Evolutionary conservation across 2,113 vertebrate genomes (phyloP).

Genomic region (Vulpes lagopus): DNA sequence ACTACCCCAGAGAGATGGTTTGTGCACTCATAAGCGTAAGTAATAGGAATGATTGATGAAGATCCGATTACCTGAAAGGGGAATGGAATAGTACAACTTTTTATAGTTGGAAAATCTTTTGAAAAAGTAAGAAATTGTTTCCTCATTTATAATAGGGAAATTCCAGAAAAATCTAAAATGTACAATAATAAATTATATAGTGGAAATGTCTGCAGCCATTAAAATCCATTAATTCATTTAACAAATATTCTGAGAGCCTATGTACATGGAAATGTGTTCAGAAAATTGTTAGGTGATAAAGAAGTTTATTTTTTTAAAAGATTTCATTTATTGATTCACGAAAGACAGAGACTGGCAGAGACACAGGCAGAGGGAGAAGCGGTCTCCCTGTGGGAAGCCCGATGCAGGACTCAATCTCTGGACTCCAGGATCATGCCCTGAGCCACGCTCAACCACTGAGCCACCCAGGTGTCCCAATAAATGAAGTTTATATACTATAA

Average conservation of each 20-base stretch:
- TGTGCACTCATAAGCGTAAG: neutral
- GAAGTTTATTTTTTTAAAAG: neutral
- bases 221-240: neutral
- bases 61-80: neutral
- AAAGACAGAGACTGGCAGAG: no score
- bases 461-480: no score
- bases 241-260: neutral
- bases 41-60: neutral
- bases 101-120: neutral
- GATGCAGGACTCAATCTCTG: no score
- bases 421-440: no score
- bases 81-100: neutral
- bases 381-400: no score
- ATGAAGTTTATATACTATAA: neutral
- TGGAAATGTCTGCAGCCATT: neutral
- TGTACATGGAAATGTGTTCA: neutral
- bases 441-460: no score
- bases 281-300: neutral
- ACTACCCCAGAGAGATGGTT: neutral
- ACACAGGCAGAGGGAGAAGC: no score
- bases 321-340: no score
- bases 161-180: neutral
- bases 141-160: neutral
- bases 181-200: neutral
- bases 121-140: neutral